These are phyloP conservation scores for Gavialis gangeticus DNA, from an alignment of 2,113 vertebrate species.

Conservation along the genomic window DNA sequence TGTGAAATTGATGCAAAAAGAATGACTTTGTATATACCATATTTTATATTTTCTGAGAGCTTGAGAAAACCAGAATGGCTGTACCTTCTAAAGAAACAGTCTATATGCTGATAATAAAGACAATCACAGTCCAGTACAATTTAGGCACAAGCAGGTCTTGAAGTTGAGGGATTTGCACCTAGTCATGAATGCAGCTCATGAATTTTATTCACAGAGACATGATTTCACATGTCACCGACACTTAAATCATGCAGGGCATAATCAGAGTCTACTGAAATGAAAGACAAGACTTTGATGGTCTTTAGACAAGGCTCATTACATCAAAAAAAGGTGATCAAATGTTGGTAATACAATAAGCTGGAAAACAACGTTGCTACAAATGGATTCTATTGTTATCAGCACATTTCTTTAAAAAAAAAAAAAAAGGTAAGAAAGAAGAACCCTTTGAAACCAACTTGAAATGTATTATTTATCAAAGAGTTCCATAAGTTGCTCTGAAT, in stretches of 20 bases:
- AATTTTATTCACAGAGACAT: background rate
- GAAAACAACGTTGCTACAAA: background rate
- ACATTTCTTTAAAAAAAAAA: background rate
- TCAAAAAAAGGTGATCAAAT: background rate
- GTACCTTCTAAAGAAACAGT: background rate
- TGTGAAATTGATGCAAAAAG: background rate
- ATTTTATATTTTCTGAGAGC: background rate
- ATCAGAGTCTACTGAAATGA: background rate
- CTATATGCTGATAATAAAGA: slow-evolving; percentile 1
- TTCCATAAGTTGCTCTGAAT: slow-evolving; percentile 8
- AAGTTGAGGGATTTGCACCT: background rate
- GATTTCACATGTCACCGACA: background rate
- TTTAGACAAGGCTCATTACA: background rate
- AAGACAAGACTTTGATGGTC: background rate
- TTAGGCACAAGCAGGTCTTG: background rate
- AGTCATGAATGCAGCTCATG: background rate
- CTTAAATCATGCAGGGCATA: background rate
- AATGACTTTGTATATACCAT: background rate
- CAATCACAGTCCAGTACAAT: background rate
- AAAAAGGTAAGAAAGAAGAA: background rate
- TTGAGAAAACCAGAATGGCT: background rate
- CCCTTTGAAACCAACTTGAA: slow-evolving; percentile 30
- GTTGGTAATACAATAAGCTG: background rate
- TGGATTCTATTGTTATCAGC: background rate
- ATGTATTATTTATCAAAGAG: slow-evolving; percentile 35